Evolutionary conservation across 2,888 invertebrate genomes (phyloP), one percentile per base, ranked within the genome.

Genomic region (Sphaerophoria rueppellii): DNA sequence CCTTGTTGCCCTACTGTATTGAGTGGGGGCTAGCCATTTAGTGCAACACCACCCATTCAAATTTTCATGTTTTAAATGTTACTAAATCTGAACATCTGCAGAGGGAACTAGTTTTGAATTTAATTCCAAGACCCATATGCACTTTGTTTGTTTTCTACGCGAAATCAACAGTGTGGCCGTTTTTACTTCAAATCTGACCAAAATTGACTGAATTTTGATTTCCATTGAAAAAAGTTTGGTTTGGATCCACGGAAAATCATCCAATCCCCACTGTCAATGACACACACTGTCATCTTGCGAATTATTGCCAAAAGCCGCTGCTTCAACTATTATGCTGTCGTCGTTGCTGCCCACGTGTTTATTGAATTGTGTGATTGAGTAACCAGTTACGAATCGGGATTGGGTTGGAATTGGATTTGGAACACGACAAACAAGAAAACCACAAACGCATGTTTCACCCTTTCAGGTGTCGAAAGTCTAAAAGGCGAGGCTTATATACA

Each of bases 381-480:
- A 40, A 69, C 57, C 52, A 16, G 50, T 55, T 67, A 40, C 40
- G 50, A 16, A 32, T 54, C 14, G 40, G 48, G 9, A 2, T 24
- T 43, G 63, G 34, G 37, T 24, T 24, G 52, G 16, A 52, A n/a
- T 46, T 46, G 52, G 12, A 67, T n/a, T 7, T 12, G 37, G 67
- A 48, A 67, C 40, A 58, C 11, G 12, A 58, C 11, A n/a, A 11
- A 63, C 12, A 37, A 50, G 24, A 48, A 54, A 54, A 54, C 54
- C 67, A 43, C 73, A 69, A 73, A 72, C 71, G 81, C 76, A 82
- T 71, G 71, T 67, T 76, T 76, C 76, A 76, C 72, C 76, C 76
- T 75, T 74, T 75, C 70, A 74, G 74, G 74, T 80, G 74, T 74
- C 80, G 55, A 16, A 11, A 57, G 14, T 24, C 24, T 24, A 24